Evolutionary conservation across 2,888 invertebrate genomes (phyloP).

Genomic region (Furcula furcula): DNA sequence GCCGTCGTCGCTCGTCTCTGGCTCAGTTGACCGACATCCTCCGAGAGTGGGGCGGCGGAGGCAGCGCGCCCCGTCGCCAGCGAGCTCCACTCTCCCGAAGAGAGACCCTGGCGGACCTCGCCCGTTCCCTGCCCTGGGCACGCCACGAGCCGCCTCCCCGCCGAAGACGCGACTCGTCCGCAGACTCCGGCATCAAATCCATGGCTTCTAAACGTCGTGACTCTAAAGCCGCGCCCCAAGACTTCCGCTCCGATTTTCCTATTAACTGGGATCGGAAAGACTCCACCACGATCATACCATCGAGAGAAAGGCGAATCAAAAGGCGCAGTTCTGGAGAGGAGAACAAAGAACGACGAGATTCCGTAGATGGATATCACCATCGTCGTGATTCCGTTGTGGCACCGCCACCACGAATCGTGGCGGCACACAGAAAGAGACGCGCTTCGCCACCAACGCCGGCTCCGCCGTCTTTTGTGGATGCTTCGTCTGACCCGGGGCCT

Average conservation of each 20-base stretch:
- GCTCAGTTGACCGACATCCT: slow-evolving; percentile 94
- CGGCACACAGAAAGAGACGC: slow-evolving; percentile 82
- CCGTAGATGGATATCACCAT: slow-evolving; percentile 85
- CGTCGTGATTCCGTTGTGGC: slow-evolving; percentile 86
- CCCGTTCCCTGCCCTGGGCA: slow-evolving; percentile 92
- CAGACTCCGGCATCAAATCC: slow-evolving; percentile 91
- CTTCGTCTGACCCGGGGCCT: slow-evolving; percentile 86
- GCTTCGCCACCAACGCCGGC: slow-evolving; percentile 67
- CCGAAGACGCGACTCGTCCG: slow-evolving; percentile 93
- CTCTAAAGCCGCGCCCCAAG: slow-evolving; percentile 85
- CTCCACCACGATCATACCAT: slow-evolving; percentile 79
- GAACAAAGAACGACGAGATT: slow-evolving; percentile 81
- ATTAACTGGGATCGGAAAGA: slow-evolving; percentile 86
- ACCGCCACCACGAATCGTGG: slow-evolving; percentile 84
- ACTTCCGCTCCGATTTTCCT: slow-evolving; percentile 87
- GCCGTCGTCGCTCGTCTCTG: slow-evolving; percentile 91
- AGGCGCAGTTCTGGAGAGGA: slow-evolving; percentile 85
- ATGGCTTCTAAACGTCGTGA: slow-evolving; percentile 87
- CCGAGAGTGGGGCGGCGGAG: slow-evolving; percentile 91
- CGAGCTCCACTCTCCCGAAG: slow-evolving; percentile 89
- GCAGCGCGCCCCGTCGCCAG: slow-evolving; percentile 76
- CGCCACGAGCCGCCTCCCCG: slow-evolving; percentile 83
- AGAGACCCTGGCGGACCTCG: slow-evolving; percentile 93
- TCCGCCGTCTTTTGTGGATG: slow-evolving; percentile 78
- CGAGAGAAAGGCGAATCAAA: slow-evolving; percentile 69